These are phyloP conservation scores for Tridacna gigas DNA, from an alignment of 2,888 invertebrate species.

Conservation along the genomic window DNA sequence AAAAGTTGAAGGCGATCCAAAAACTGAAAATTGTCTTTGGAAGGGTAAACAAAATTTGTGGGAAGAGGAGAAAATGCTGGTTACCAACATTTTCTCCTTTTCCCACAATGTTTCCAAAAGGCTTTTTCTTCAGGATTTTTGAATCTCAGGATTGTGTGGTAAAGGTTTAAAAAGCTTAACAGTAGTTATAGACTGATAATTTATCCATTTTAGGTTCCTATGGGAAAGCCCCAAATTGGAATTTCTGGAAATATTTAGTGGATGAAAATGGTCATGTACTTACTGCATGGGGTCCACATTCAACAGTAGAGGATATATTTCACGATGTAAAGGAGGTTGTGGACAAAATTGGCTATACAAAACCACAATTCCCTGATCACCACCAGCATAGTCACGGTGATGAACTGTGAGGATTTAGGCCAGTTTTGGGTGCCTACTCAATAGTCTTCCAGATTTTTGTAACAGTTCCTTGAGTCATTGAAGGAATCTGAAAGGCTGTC, in stretches of 20 bases:
- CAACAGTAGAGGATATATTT: slow-evolving; percentile 72
- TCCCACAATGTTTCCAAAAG: too few relatives aligned
- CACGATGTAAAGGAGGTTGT: slow-evolving; percentile 62
- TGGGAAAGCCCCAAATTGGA: slow-evolving; percentile 85
- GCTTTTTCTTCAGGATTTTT: too few relatives aligned
- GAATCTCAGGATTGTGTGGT: too few relatives aligned
- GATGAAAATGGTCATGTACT: slow-evolving; percentile 85
- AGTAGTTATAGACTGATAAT: neutral
- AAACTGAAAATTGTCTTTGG: too few relatives aligned
- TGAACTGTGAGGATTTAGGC: neutral
- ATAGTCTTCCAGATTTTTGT: too few relatives aligned
- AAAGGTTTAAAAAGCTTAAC: too few relatives aligned
- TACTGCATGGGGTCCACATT: slow-evolving; percentile 85
- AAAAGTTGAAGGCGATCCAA: too few relatives aligned
- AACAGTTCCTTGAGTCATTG: too few relatives aligned
- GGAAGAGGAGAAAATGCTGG: too few relatives aligned
- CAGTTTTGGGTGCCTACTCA: neutral
- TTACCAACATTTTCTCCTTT: too few relatives aligned
- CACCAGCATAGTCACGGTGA: slow-evolving; percentile 14
- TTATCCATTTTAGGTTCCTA: slow-evolving; percentile 69
- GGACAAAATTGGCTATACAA: slow-evolving; percentile 52
- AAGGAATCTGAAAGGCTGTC: too few relatives aligned
- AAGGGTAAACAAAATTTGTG: too few relatives aligned
- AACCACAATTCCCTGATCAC: slow-evolving; percentile 23
- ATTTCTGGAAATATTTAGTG: slow-evolving; percentile 87